phyloP scores from a whole-genome alignment of 2,888 invertebrate genomes.

The Lepetodrilus schrolli region DNA sequence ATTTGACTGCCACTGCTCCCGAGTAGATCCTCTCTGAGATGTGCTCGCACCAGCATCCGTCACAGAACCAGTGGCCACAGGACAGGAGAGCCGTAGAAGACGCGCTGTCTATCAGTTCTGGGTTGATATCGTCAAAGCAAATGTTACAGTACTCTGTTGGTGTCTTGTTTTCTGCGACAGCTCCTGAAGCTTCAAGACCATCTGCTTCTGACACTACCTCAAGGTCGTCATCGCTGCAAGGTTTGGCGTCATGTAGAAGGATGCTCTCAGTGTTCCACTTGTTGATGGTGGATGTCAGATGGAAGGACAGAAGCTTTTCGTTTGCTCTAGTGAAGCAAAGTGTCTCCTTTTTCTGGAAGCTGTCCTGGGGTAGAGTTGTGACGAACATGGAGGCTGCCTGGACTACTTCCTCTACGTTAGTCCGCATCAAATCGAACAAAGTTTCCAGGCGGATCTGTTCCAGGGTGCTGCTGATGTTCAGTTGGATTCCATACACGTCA shows the following conservation, averaged over 20 bases:
- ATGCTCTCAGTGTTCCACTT: neutral
- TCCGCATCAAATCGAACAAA: conserved; percentile 48
- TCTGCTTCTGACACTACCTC: conserved; percentile 17
- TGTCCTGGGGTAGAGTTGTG: conserved; percentile 45
- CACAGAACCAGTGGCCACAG: conserved; percentile 59
- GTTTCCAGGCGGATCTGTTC: conserved; percentile 44
- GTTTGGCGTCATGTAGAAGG: neutral
- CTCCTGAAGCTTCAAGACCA: neutral
- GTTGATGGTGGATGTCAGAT: neutral
- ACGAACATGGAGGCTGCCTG: conserved; percentile 42
- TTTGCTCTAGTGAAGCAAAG: neutral
- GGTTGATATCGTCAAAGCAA: conserved; percentile 45
- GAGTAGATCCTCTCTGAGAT: conserved; percentile 37
- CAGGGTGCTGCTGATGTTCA: conserved; percentile 42
- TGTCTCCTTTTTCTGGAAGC: conserved; percentile 23
- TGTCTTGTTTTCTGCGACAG: neutral
- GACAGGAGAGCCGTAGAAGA: conserved; percentile 43
- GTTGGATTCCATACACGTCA: conserved; percentile 44
- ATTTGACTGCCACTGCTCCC: conserved; percentile 36
- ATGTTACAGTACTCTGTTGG: conserved; percentile 44
- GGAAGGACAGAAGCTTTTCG: neutral
- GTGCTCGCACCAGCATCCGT: conserved; percentile 52
- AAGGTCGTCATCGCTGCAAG: neutral
- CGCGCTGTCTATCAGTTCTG: neutral
- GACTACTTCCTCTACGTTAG: conserved; percentile 46